Conservation (phyloP, 2,888 invertebrate species). For the Microchrysa polita region DNA sequence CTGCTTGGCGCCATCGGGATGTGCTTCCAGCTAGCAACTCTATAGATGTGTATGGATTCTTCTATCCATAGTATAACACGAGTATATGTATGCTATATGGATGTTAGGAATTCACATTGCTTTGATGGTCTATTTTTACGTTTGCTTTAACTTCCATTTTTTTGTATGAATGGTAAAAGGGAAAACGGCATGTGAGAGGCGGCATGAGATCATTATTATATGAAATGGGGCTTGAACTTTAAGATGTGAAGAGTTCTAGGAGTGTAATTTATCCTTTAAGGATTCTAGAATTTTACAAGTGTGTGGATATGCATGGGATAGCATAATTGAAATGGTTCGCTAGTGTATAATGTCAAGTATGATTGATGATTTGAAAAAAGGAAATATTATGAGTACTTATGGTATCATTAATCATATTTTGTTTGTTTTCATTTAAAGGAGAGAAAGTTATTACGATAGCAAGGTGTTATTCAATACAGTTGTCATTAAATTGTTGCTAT, state of each 20-base stretch:
- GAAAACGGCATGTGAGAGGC: background rate
- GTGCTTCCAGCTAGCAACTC: background rate
- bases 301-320: background rate
- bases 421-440: background rate
- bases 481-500: too few relatives aligned
- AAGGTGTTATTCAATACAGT: too few relatives aligned
- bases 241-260: conserved; percentile 11
- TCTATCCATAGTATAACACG: background rate
- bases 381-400: conserved; percentile 6
- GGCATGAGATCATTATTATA: conserved; percentile 36
- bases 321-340: background rate
- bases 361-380: conserved; percentile 23
- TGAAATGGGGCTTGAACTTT: conserved; percentile 12
- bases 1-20: conserved; percentile 35
- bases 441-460: background rate
- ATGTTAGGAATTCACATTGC: background rate
- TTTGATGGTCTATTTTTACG: conserved; percentile 10
- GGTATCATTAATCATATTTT: background rate
- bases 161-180: background rate
- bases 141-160: conserved; percentile 11
- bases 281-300: conserved; percentile 19
- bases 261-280: conserved; percentile 1
- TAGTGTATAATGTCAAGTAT: background rate
- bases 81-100: conserved; percentile 5
- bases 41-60: background rate